Percentiles rank a stretch among this genome's conserved stretches.
phyloP scores from a whole-genome alignment of 2,888 invertebrate genomes.

The Cabera pusaria region DNA sequence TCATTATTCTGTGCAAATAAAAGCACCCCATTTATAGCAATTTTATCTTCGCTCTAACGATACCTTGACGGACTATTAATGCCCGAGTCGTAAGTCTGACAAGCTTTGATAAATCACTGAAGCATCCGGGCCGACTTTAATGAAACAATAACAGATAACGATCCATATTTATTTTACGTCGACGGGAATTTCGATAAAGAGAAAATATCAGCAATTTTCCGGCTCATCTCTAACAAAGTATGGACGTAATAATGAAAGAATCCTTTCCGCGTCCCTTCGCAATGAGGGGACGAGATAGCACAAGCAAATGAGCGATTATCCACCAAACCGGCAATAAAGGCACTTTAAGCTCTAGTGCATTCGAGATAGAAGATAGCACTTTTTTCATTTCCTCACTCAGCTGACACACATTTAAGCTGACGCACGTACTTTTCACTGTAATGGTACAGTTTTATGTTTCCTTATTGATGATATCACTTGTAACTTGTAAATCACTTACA shows the following conservation, averaged over 20 bases:
- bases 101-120: conserved; percentile 19
- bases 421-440: too few relatives aligned
- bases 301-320: conserved; percentile 62
- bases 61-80: conserved; percentile 16
- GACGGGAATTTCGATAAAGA: conserved; percentile 21
- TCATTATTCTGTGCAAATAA: too few relatives aligned
- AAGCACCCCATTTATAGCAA: too few relatives aligned
- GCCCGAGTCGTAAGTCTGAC: conserved; percentile 14
- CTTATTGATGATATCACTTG: too few relatives aligned
- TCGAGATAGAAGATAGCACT: too few relatives aligned
- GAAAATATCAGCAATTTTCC: conserved; percentile 33
- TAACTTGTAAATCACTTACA: too few relatives aligned
- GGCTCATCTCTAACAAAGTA: conserved; percentile 35
- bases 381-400: too few relatives aligned
- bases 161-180: conserved; percentile 22
- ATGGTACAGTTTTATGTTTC: too few relatives aligned
- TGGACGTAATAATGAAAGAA: conserved; percentile 35
- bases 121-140: conserved; percentile 13
- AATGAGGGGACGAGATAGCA: conserved; percentile 48
- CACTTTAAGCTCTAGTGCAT: too few relatives aligned
- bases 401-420: too few relatives aligned
- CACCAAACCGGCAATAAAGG: conserved; percentile 52
- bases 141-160: conserved; percentile 22
- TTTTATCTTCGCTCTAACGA: conserved; percentile 6
- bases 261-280: conserved; percentile 43